phyloP scores from a whole-genome alignment of 2,113 vertebrate genomes.

The Nothocercus julius region DNA sequence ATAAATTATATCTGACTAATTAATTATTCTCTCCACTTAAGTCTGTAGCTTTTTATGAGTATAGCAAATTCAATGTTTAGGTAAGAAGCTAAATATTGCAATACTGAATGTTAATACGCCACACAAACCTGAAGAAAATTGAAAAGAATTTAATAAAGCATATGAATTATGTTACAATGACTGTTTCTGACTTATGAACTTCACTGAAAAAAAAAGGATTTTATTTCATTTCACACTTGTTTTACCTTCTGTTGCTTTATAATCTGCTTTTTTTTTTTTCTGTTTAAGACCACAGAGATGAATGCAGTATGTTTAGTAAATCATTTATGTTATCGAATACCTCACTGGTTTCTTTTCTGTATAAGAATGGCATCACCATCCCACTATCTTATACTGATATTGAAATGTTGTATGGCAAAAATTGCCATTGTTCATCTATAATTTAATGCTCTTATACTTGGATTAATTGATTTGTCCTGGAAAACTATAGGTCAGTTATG shows the following conservation, averaged over 20 bases:
- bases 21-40: neutral
- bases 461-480: neutral
- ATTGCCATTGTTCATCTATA: neutral
- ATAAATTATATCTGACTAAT: neutral
- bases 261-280: constrained; percentile 8
- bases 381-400: neutral
- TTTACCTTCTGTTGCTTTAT: neutral
- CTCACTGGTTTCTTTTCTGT: neutral
- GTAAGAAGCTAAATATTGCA: neutral
- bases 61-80: neutral
- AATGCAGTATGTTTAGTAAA: neutral
- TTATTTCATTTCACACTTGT: neutral
- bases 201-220: neutral
- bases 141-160: neutral
- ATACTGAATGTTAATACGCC: neutral
- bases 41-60: neutral
- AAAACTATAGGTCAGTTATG: neutral
- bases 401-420: neutral
- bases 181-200: neutral
- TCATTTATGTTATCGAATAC: neutral
- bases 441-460: neutral
- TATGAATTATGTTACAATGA: neutral
- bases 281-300: neutral
- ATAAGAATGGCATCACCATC: neutral
- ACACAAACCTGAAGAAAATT: neutral